Percentiles rank a stretch among this genome's conserved stretches.
Evolutionary conservation across 2,888 invertebrate genomes (phyloP).

Genomic region (Orchesellides sinensis): DNA sequence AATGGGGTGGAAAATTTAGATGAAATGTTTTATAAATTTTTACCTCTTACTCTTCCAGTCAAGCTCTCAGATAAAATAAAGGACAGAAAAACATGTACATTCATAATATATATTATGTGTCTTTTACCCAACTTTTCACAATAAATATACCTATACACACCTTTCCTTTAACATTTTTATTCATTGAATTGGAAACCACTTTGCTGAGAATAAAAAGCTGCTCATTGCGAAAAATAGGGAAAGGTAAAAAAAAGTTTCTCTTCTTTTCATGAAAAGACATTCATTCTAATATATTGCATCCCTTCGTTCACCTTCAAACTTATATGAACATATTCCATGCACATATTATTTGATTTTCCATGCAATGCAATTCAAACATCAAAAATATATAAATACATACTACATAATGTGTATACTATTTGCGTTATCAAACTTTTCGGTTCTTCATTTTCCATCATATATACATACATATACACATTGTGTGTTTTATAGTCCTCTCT

Average conservation of each 20-base stretch:
- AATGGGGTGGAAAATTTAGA: no score
- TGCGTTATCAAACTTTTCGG: no score
- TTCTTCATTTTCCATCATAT: no score
- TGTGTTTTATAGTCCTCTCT: no score
- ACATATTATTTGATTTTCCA: no score
- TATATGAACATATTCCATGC: conserved; percentile 2
- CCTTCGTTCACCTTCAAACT: not conserved
- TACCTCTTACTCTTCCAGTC: no score
- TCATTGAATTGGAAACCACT: conserved; percentile 39
- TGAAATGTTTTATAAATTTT: no score
- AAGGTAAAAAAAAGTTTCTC: conserved; percentile 3
- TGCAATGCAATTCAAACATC: not conserved
- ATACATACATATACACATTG: no score
- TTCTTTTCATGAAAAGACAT: not conserved
- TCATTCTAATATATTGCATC: conserved; percentile 20
- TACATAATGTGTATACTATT: not conserved
- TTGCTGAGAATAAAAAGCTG: not conserved
- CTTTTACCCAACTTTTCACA: no score
- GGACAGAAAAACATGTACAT: not conserved
- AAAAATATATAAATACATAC: not conserved
- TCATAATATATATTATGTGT: not conserved
- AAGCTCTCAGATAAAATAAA: not conserved
- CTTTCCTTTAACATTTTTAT: conserved; percentile 55
- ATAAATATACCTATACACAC: no score
- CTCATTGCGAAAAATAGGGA: conserved; percentile 20